Conservation (phyloP, 2,797 vertebrate species). For the Gymnopithys bicolor region DNA sequence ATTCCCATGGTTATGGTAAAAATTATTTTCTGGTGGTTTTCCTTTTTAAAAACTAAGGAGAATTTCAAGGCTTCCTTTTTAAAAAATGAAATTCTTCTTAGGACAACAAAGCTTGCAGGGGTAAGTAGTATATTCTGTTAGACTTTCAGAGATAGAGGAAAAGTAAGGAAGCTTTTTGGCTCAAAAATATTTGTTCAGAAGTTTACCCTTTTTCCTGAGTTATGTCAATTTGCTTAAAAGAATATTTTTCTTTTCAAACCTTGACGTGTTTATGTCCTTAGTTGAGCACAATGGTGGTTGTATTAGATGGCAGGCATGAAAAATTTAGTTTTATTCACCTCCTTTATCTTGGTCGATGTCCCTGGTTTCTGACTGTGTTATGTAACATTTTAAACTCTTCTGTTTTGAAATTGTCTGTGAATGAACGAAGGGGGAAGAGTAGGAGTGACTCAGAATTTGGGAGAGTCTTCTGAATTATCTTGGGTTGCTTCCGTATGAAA, state of each 20-base stretch:
- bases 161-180: background rate
- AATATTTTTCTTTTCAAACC: background rate
- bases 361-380: background rate
- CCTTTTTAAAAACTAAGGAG: background rate
- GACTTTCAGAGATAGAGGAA: background rate
- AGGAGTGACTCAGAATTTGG: background rate
- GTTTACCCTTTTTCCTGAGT: background rate
- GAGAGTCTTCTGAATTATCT: background rate
- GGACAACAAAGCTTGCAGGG: background rate
- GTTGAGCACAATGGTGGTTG: background rate
- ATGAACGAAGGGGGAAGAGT: background rate
- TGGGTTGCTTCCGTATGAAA: background rate
- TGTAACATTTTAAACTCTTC: background rate
- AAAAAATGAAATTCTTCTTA: background rate
- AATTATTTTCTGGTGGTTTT: background rate
- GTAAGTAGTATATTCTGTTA: background rate
- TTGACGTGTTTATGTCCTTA: background rate
- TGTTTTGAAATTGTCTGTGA: background rate
- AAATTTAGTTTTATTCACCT: background rate
- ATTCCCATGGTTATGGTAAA: background rate
- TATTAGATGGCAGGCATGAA: background rate
- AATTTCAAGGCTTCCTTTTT: background rate
- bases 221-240: background rate
- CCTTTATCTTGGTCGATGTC: background rate
- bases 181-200: background rate